These are phyloP conservation scores for Danio choprae DNA, from an alignment of 2,797 vertebrate genomes.

Conservation along the genomic window DNA sequence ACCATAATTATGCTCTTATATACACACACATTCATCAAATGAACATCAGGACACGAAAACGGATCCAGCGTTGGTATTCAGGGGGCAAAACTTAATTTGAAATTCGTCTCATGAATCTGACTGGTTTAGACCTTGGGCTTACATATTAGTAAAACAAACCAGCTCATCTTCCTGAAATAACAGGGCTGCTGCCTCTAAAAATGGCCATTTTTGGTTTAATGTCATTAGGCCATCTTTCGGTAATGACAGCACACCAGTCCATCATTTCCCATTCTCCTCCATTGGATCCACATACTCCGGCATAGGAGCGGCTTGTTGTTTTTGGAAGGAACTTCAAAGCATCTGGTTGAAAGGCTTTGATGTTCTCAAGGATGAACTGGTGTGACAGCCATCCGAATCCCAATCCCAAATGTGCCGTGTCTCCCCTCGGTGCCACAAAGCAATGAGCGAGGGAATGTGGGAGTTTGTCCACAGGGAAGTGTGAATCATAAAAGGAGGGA, in stretches of 20 bases:
- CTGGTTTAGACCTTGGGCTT: slow-evolving; percentile 48
- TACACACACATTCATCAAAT: slow-evolving; percentile 38
- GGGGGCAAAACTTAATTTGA: slow-evolving; percentile 14
- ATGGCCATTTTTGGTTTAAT: slow-evolving; percentile 47
- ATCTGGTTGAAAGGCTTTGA: slow-evolving; percentile 56
- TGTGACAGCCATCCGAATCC: slow-evolving; percentile 50
- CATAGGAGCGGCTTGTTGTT: slow-evolving; percentile 56
- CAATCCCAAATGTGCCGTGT: slow-evolving; percentile 35
- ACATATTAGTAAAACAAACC: slow-evolving; percentile 41
- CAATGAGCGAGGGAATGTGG: slow-evolving; percentile 23
- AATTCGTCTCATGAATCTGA: slow-evolving; percentile 32
- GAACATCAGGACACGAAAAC: slow-evolving; percentile 41
- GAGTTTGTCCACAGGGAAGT: slow-evolving; percentile 33
- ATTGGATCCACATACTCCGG: slow-evolving; percentile 51
- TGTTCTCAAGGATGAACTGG: slow-evolving; percentile 54
- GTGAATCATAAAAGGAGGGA: slow-evolving; percentile 26
- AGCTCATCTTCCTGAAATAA: slow-evolving; percentile 27
- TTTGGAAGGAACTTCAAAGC: slow-evolving; percentile 54
- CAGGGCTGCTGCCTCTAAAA: slow-evolving; percentile 33
- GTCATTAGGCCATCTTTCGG: slow-evolving; percentile 57
- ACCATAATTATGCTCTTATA: slow-evolving; percentile 44
- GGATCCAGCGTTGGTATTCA: slow-evolving; percentile 45
- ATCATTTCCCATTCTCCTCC: slow-evolving; percentile 49
- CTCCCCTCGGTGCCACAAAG: slow-evolving; percentile 31
- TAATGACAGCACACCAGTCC: slow-evolving; percentile 42